Base-by-base conservation (phyloP, 2,113 vertebrate genomes). In the Donacobius atricapilla region DNA sequence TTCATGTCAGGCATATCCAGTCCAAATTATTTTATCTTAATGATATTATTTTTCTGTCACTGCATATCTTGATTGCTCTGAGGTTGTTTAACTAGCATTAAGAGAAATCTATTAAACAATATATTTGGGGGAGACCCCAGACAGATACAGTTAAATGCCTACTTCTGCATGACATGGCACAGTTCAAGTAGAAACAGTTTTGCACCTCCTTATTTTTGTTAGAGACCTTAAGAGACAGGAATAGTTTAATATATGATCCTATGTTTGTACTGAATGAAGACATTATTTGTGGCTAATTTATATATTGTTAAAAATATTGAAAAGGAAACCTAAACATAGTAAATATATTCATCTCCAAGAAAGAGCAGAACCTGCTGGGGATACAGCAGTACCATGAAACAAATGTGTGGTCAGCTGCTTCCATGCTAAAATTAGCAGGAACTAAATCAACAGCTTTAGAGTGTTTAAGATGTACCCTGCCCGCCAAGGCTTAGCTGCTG, bases 401-500 rank as follows among this genome's bases (percentile, higher is more conserved):
- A 42, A 77, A 78, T 51, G 24, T 75, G 35, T 39, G 68, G 79
- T 73, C 57, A 69, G 45, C 50, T 84, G 58, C 65, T 89, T 81
- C 65, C 33, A 15, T 47, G 71, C 64, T 87, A 68, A 87, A 93
- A 91, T 87, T 66, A 78, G 56, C 64, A 93, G 30, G 39, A 35
- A 37, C 60, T 78, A 91, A 94, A 84, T 75, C 82, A 92, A 91
- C 69, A 94, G 60, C 65, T 92, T 83, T 56, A 25, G 56, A 78
- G 72, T 45, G 17, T 71, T 94, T 84, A 33, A 91, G 76, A 58
- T 39, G 57, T 33, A 53, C 31, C 39, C n/a, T 89, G 60, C 28
- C 45, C 90, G 51, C 72, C 83, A 87, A 86, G 80, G 69, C 56
- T 93, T 45, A 75, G 56, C 76, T 92, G 71, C 60, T 89, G 83